Percentiles rank a stretch among this genome's conserved stretches.
These are phyloP conservation scores for Hipparchia sbordonii DNA, from an alignment of 2,888 invertebrate genomes.

Conservation along the genomic window DNA sequence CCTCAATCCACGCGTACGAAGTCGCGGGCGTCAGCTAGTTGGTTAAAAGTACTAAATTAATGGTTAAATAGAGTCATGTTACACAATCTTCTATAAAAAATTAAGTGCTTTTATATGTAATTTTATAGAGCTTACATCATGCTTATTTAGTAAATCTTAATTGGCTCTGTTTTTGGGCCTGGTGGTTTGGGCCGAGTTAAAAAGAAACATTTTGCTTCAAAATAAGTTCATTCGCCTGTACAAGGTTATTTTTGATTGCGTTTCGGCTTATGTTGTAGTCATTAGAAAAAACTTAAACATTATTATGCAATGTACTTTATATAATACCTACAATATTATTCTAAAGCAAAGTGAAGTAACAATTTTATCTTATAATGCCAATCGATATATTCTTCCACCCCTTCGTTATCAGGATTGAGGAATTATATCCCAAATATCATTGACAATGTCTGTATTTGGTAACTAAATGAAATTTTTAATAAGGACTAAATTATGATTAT, in stretches of 20 bases:
- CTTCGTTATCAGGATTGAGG: not conserved
- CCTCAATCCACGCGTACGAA: too few relatives aligned
- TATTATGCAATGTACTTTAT: not conserved
- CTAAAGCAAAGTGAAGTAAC: not conserved
- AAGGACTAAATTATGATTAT: too few relatives aligned
- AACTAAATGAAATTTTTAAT: not conserved
- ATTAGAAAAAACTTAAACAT: not conserved
- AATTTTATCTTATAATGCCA: not conserved
- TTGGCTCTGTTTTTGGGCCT: not conserved
- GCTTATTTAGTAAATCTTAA: not conserved
- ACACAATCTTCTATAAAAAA: not conserved
- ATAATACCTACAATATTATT: constrained; percentile 2
- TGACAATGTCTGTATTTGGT: not conserved
- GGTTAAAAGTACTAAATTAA: too few relatives aligned
- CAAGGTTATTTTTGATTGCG: constrained; percentile 33
- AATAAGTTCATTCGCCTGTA: constrained; percentile 32
- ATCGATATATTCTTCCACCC: too few relatives aligned
- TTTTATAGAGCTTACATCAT: not conserved
- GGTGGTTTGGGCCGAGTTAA: constrained; percentile 19
- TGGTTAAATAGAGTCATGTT: not conserved
- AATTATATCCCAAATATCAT: not conserved
- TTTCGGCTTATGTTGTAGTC: constrained; percentile 24
- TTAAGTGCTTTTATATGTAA: not conserved
- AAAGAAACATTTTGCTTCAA: constrained; percentile 21
- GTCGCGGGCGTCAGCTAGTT: too few relatives aligned